Evolutionary conservation across 2,888 invertebrate genomes (phyloP).

Genomic region (Rhamnusium bicolor): DNA sequence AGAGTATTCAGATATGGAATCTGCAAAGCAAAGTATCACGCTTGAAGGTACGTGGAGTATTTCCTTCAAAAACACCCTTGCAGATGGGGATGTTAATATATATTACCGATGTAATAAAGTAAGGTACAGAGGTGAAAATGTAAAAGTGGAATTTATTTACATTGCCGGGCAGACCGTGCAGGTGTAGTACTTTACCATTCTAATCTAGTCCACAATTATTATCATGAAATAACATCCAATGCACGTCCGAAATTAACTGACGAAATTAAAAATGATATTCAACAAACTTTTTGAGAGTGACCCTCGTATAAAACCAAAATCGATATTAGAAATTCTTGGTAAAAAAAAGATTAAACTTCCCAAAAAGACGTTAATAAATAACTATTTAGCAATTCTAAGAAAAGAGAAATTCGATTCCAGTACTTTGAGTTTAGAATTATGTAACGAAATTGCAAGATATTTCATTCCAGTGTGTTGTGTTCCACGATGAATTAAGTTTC

Average conservation of each 20-base stretch:
- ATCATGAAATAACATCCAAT: background rate
- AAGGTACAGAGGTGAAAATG: background rate
- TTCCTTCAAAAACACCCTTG: background rate
- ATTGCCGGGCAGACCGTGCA: background rate
- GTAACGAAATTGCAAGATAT: no score
- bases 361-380: background rate
- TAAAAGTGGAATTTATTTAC: background rate
- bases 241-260: background rate
- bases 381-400: background rate
- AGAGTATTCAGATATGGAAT: background rate
- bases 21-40: background rate
- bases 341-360: no score
- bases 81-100: background rate
- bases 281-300: background rate
- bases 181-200: background rate
- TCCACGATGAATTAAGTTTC: no score
- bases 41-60: background rate
- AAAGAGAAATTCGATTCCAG: background rate
- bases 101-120: background rate
- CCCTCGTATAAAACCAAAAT: background rate
- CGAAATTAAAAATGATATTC: background rate
- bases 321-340: slow-evolving; percentile 2
- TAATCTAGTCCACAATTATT: background rate
- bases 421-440: background rate
- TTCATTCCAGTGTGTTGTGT: no score